Conservation (phyloP, 2,797 vertebrate species). For the Cuniculus paca region DNA sequence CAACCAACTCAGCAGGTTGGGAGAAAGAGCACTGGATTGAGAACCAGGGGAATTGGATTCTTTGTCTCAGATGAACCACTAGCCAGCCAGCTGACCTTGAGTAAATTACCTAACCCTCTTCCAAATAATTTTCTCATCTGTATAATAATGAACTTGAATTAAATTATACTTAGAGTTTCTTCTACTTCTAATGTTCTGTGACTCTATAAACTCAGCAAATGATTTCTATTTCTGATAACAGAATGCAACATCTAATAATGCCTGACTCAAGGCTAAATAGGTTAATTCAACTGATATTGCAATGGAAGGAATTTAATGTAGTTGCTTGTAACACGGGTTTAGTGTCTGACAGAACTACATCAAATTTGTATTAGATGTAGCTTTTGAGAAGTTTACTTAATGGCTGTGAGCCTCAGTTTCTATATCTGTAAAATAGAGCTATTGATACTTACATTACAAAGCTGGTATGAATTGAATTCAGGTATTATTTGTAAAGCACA, state of each 20-base stretch:
- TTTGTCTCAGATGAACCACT: slow-evolving; percentile 27
- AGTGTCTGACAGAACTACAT: background rate
- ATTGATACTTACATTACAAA: background rate
- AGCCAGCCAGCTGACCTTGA: slow-evolving; percentile 32
- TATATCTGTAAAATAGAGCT: background rate
- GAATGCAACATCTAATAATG: slow-evolving; percentile 60
- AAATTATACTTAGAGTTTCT: slow-evolving; percentile 63
- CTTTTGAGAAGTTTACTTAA: background rate
- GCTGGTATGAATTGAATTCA: background rate
- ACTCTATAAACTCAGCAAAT: slow-evolving; percentile 47
- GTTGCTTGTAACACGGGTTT: slow-evolving; percentile 42
- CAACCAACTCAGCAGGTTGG: background rate
- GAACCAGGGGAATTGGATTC: background rate
- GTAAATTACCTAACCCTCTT: slow-evolving; percentile 65
- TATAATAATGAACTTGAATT: slow-evolving; percentile 61
- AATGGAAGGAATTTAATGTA: slow-evolving; percentile 1
- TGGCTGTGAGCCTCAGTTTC: slow-evolving; percentile 8
- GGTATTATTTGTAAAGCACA: background rate
- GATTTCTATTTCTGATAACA: slow-evolving; percentile 70
- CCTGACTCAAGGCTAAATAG: slow-evolving; percentile 54
- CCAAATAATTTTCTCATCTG: slow-evolving; percentile 66
- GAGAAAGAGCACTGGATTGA: background rate
- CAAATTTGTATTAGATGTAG: background rate
- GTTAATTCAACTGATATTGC: background rate
- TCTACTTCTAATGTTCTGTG: slow-evolving; percentile 62